Evolutionary conservation across 2,113 vertebrate genomes (phyloP).

Genomic region (Oncorhynchus keta): DNA sequence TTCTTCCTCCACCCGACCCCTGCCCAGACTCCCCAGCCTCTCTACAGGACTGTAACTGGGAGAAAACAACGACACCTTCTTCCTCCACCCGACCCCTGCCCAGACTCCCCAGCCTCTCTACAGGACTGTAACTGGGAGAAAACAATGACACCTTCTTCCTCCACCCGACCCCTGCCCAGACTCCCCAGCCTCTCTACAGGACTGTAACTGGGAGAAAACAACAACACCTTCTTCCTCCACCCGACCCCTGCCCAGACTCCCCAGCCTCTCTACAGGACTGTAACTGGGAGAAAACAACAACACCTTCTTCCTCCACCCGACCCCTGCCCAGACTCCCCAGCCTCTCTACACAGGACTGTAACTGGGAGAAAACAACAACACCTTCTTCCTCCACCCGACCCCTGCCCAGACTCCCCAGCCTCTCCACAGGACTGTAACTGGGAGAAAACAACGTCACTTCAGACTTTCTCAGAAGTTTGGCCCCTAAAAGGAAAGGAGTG

Average conservation of each 20-base stretch:
- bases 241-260: neutral
- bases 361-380: constrained; percentile 64
- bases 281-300: no score
- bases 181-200: neutral
- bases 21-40: neutral
- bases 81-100: neutral
- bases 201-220: neutral
- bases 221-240: neutral
- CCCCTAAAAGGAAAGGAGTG: neutral
- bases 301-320: no score
- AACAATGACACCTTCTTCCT: constrained; percentile 61
- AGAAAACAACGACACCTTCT: constrained; percentile 3
- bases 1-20: neutral
- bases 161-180: neutral
- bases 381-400: neutral
- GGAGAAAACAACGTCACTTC: constrained; percentile 7
- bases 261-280: neutral
- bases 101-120: neutral
- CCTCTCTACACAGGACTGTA: no score
- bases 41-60: neutral
- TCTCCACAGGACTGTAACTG: neutral
- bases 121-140: constrained; percentile 23
- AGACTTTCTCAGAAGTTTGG: constrained; percentile 1
- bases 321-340: no score
- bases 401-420: neutral